Percentiles rank a stretch among this genome's conserved stretches.
Conservation (phyloP, 2,888 invertebrate species). For the Megastigmus dorsalis region DNA sequence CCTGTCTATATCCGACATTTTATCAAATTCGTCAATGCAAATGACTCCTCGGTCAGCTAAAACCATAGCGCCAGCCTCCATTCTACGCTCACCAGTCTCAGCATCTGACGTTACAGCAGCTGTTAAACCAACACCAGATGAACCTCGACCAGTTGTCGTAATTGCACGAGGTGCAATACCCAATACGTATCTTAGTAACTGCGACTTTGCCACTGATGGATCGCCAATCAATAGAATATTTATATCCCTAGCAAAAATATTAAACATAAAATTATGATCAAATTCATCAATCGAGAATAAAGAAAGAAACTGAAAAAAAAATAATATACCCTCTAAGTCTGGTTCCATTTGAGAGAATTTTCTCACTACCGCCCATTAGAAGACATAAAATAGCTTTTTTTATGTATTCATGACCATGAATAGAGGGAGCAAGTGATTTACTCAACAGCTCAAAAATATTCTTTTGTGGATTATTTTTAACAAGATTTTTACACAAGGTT, state of each 20-base stretch:
- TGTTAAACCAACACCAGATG: conserved; percentile 98
- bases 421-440: conserved; percentile 96
- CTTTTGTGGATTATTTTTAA: conserved; percentile 79
- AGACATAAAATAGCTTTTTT: conserved; percentile 97
- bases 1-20: conserved; percentile 99
- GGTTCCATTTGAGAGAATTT: conserved; percentile 92
- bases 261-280: no score
- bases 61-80: conserved; percentile 99
- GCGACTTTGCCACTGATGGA: conserved; percentile 99
- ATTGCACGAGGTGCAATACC: conserved; percentile 96
- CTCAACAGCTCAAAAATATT: conserved; percentile 93
- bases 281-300: conserved; percentile 2
- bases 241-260: conserved; percentile 80
- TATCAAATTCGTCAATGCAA: conserved; percentile 98
- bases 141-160: conserved; percentile 97
- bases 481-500: conserved; percentile 88
- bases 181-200: conserved; percentile 93
- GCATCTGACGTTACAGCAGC: conserved; percentile 98
- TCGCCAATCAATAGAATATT: conserved; percentile 97
- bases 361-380: conserved; percentile 96
- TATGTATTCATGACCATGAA: conserved; percentile 96
- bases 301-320: neutral
- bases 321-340: conserved; percentile 85
- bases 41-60: conserved; percentile 98
- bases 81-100: conserved; percentile 90